Conservation (phyloP, 2,888 invertebrate species). For the Sialis lutaria region DNA sequence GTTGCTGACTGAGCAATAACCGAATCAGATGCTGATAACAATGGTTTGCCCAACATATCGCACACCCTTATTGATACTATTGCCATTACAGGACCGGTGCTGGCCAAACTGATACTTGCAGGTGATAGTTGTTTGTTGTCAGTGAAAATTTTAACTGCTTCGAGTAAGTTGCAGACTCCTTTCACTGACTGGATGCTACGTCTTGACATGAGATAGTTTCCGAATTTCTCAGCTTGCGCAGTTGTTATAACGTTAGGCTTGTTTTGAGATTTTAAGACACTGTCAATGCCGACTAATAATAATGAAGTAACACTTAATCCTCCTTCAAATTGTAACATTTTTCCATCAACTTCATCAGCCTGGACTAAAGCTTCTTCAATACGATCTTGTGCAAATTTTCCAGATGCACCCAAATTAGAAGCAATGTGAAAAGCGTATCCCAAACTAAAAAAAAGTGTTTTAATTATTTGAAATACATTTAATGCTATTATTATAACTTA, state of each 20-base stretch:
- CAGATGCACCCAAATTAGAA: conserved; percentile 51
- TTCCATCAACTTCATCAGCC: conserved; percentile 87
- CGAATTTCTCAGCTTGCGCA: conserved; percentile 74
- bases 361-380: conserved; percentile 87
- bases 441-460: conserved; percentile 34
- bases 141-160: conserved; percentile 53
- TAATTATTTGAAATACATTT: neutral
- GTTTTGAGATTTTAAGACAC: conserved; percentile 39
- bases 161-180: conserved; percentile 66
- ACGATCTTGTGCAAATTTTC: conserved; percentile 48
- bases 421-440: conserved; percentile 74
- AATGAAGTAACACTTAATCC: conserved; percentile 27
- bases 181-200: conserved; percentile 75
- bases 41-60: conserved; percentile 54
- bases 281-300: conserved; percentile 36
- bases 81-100: conserved; percentile 57
- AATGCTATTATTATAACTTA: conserved; percentile 20
- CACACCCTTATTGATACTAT: conserved; percentile 52
- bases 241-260: conserved; percentile 52
- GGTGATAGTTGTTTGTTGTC: conserved; percentile 62
- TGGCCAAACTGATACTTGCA: conserved; percentile 63
- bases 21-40: conserved; percentile 38
- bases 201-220: conserved; percentile 76
- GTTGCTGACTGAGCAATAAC: conserved; percentile 64
- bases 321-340: conserved; percentile 80